Evolutionary conservation across 2,113 vertebrate genomes (phyloP), one percentile per base, ranked within the genome.

Genomic region (Sander vitreus): DNA sequence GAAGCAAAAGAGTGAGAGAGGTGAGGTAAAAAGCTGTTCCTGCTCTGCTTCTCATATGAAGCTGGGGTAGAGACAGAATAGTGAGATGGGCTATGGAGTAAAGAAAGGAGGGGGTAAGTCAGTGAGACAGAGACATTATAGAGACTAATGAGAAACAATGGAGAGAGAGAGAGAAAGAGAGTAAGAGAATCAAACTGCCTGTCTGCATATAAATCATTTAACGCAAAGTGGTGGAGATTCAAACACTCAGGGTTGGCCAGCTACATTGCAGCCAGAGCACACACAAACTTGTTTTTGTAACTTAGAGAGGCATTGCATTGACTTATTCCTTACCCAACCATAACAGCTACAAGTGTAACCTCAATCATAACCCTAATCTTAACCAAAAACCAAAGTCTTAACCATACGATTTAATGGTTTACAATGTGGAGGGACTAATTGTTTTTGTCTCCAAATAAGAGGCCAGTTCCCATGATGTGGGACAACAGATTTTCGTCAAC

Each of bases 161-260:
- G 75, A 73, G 71, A 68, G 55, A 55, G 69, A 53, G 78, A 76
- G 58, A 57, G 39, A 36, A 27, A 65, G 62, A 73, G 64, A 73
- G 64, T 54, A 80, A 68, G 83, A 76, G 72, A 76, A 54, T 81
- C 78, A 83, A 89, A 71, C 72, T 88, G 86, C 80, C 85, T 50
- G 70, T 88, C 85, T 87, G 73, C 63, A 81, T 90, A 81, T 88
- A 86, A 91, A 92, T 90, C 88, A 91, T 91, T 93, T 67, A 88
- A 82, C 71, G 73, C 64, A 90, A 80, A 86, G 90, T 57, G 73
- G 73, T 87, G 58, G 57, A 78, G 82, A 87, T 73, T 78, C 83
- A 78, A 70, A 86, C 76, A 80, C 76, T 80, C 69, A 67, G 80
- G 78, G 48, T 30, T 45, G 23, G 70, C 71, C 62, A 74, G 62